These are phyloP conservation scores for Drosophila maculinotata DNA, from an alignment of 2,888 invertebrate species.

Conservation along the genomic window DNA sequence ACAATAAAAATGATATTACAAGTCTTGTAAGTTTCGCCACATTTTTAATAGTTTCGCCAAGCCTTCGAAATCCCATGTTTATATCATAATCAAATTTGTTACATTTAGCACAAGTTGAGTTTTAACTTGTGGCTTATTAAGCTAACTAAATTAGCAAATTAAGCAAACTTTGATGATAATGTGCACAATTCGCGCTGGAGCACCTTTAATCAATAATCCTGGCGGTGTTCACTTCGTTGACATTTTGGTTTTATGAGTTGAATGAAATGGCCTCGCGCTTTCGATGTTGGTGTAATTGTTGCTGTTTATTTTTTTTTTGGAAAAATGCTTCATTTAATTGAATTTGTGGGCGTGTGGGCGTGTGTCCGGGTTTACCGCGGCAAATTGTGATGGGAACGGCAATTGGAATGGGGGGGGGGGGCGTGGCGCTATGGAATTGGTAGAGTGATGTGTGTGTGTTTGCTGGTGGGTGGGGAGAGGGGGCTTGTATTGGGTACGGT, in stretches of 20 bases:
- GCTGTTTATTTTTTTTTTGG: not conserved
- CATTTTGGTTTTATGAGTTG: slow-evolving; percentile 3
- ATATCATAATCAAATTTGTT: no score
- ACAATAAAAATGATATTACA: no score
- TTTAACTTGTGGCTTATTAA: no score
- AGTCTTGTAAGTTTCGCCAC: no score
- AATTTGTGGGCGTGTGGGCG: slow-evolving; percentile 35
- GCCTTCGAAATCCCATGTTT: no score
- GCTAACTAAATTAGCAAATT: no score
- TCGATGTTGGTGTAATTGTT: slow-evolving; percentile 16
- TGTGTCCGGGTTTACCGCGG: no score
- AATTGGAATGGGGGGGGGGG: not conserved
- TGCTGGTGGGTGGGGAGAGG: not conserved
- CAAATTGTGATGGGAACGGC: slow-evolving; percentile 2
- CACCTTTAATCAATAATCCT: not conserved
- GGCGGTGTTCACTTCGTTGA: not conserved
- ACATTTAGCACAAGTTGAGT: no score
- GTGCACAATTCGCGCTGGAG: not conserved
- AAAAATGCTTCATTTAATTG: slow-evolving; percentile 40
- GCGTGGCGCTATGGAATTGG: no score
- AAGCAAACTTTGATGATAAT: no score
- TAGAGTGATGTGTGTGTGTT: no score
- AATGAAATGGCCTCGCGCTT: slow-evolving; percentile 20
- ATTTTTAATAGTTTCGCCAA: no score
- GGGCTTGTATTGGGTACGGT: slow-evolving; percentile 12